These are phyloP conservation scores for Eupithecia centaureata DNA, from an alignment of 2,888 invertebrate species.

Conservation along the genomic window DNA sequence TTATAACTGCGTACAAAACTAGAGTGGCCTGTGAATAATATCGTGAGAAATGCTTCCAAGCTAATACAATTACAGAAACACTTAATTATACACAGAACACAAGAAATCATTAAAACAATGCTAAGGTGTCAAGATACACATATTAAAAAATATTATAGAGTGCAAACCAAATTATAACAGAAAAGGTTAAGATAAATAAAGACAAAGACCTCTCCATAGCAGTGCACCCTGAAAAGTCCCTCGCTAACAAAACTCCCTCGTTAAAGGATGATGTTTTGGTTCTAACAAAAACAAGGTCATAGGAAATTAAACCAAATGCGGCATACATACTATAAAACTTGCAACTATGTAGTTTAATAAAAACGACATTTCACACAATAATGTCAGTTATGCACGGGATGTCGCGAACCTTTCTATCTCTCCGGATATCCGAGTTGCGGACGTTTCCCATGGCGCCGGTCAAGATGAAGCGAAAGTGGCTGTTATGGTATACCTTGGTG, in stretches of 20 bases:
- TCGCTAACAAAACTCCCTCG: no score
- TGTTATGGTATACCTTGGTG: constrained; percentile 15
- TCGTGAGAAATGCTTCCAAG: neutral
- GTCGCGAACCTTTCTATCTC: constrained; percentile 36
- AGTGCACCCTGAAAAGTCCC: no score
- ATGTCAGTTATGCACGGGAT: constrained; percentile 14
- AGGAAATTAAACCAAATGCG: no score
- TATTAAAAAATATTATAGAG: neutral
- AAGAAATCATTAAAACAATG: constrained; percentile 3
- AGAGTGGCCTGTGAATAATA: neutral
- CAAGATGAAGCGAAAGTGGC: constrained; percentile 33
- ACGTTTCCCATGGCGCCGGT: constrained; percentile 36
- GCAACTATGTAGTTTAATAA: neutral
- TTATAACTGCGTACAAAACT: neutral
- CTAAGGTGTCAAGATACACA: neutral
- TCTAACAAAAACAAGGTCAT: no score
- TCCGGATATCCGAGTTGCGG: constrained; percentile 41
- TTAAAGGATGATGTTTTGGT: no score
- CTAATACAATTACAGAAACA: constrained; percentile 2
- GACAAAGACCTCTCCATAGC: no score
- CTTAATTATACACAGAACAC: neutral
- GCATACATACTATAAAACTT: no score
- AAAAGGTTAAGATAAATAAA: neutral
- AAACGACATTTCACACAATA: neutral
- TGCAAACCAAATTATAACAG: no score